Conservation (phyloP, 2,888 invertebrate genomes). For the Drosophila hawaiiensis region DNA sequence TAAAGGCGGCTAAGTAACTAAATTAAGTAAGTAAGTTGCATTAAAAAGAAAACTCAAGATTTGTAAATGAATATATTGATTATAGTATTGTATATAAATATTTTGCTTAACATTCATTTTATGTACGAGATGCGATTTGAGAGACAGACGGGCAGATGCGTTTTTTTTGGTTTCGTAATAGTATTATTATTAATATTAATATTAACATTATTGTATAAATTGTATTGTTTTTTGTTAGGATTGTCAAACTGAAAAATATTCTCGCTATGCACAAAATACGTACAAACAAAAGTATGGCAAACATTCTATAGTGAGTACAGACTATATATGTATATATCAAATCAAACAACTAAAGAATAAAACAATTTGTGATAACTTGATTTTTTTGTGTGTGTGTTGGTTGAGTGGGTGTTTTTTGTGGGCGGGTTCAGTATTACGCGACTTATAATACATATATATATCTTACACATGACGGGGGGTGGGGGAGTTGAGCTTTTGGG, state of each 20-base stretch:
- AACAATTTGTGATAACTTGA: slow-evolving; percentile 43
- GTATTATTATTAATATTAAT: slow-evolving; percentile 1
- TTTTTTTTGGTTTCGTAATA: slow-evolving; percentile 29
- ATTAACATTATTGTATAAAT: neutral
- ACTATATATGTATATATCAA: slow-evolving; percentile 5
- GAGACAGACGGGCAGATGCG: slow-evolving; percentile 56
- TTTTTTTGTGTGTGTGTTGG: slow-evolving; percentile 33
- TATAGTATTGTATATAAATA: slow-evolving; percentile 21
- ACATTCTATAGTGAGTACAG: slow-evolving; percentile 43
- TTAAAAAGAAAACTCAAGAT: slow-evolving; percentile 27
- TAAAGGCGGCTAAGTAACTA: slow-evolving; percentile 38
- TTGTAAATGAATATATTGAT: slow-evolving; percentile 7
- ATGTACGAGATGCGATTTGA: slow-evolving; percentile 51
- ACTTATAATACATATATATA: slow-evolving; percentile 19
- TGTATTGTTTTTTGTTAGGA: slow-evolving; percentile 13
- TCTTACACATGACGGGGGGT: slow-evolving; percentile 48
- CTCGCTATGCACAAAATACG: slow-evolving; percentile 46
- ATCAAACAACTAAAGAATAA: neutral
- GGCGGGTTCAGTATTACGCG: slow-evolving; percentile 16
- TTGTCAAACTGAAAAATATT: slow-evolving; percentile 33
- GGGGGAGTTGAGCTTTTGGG: neutral
- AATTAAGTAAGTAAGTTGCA: slow-evolving; percentile 59
- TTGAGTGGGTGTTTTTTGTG: slow-evolving; percentile 5
- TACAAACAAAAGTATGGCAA: slow-evolving; percentile 36
- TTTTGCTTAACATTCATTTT: slow-evolving; percentile 50